Percentiles rank a stretch among this genome's conserved stretches.
These are phyloP conservation scores for Antennarius striatus DNA, from an alignment of 2,113 vertebrate genomes.

Conservation along the genomic window DNA sequence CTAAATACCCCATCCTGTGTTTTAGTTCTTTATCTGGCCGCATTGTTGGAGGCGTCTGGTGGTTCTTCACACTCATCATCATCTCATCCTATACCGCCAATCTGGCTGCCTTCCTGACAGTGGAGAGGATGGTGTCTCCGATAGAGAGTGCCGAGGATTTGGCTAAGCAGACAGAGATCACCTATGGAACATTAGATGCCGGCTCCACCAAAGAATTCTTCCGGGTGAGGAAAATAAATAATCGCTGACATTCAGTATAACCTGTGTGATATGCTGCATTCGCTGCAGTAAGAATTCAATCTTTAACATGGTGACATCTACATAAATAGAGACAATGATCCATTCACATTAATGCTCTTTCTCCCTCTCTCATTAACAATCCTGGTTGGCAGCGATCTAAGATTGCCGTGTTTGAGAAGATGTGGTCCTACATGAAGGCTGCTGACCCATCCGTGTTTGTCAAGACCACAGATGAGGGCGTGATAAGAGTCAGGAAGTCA, in stretches of 20 bases:
- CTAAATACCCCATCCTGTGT: not conserved
- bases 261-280: too few species aligned
- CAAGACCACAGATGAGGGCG: constrained; percentile 96
- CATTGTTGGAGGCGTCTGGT: constrained; percentile 98
- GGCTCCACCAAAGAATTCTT: constrained; percentile 99
- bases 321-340: not conserved
- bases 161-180: constrained; percentile 98
- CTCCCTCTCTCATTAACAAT: constrained; percentile 4
- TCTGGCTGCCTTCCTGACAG: constrained; percentile 96
- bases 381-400: constrained; percentile 85
- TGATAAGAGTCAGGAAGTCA: constrained; percentile 94
- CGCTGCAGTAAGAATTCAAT: too few species aligned
- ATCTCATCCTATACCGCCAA: constrained; percentile 99
- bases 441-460: constrained; percentile 98
- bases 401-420: constrained; percentile 99
- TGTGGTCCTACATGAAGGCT: constrained; percentile 99
- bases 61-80: constrained; percentile 99
- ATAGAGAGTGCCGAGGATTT: constrained; percentile 98
- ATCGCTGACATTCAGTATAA: not conserved
- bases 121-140: constrained; percentile 99
- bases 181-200: constrained; percentile 95
- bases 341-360: not conserved
- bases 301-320: not conserved
- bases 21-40: constrained; percentile 94
- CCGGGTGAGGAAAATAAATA: constrained; percentile 80